Evolutionary conservation across 1,140 invertebrate genomes (phyloP), one percentile per base, ranked within the genome.

Genomic region (Hirudo medicinalis): DNA sequence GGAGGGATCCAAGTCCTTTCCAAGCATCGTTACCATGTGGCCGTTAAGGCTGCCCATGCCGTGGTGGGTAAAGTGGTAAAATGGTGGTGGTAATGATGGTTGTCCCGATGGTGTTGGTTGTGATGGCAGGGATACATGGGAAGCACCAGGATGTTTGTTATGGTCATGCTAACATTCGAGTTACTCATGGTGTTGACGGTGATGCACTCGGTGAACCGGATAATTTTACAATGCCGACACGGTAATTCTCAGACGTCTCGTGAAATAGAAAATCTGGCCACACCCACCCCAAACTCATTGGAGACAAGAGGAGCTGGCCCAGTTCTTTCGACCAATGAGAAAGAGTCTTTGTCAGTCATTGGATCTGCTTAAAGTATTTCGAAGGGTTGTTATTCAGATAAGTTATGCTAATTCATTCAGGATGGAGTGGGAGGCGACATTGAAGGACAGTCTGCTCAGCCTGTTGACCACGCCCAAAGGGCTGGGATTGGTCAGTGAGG

Each of bases 381-480:
- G 9, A 32, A 67, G 19, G 27, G 60, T 27, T 19, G 60, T 49
- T n/a, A 20, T 5, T 67, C 25, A 54, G 29, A 72, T 68, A 53
- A 1, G 15, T 49, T 49, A 49, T 49, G 43, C 15, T 32, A 63
- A 63, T 71, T n/a, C 68, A 74, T 74, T 19, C 73, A 80, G 78
- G 22, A 69, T 75, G 66, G 73, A 73, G 19, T 82, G 80, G 80
- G 77, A 80, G 70, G 80, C 80, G 63, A 79, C 76, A 6, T 74
- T 83, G 71, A 72, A 77, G 67, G 82, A 82, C 70, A 81, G 80
- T 70, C 72, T 83, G 53, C 71, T 82, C 69, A 82, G 80, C 74
- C 80, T 82, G 78, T 81, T 81, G 40, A 78, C 78, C 43, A 81
- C 80, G 49, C 79, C 81, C 19, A 81, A 80, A 71, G 81, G 81